Evolutionary conservation across 2,888 invertebrate species (phyloP), one percentile per base, ranked within the genome.

Genomic region (Rhynchonema sp.): DNA sequence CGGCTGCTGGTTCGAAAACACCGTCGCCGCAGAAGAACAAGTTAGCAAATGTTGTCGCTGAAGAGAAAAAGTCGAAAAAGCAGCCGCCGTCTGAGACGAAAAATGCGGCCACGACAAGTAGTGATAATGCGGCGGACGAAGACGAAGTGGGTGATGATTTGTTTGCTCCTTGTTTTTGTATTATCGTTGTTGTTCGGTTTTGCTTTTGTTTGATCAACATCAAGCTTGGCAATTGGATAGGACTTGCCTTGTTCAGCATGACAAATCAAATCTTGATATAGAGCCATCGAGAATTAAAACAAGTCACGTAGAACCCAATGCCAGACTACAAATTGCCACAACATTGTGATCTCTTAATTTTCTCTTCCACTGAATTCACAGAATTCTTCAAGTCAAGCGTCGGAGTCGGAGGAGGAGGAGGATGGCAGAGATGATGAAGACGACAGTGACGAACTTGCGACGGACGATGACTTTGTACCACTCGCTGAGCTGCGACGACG

Each of bases 371-470:
- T n/a, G n/a, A n/a, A n/a, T n/a, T n/a, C n/a, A n/a, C n/a, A n/a
- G n/a, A n/a, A n/a, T n/a, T n/a, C n/a, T n/a, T n/a, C n/a, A n/a
- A 38, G 38, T 38, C 38, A 38, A 66, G 70, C 74, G 65, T 69
- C 76, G 69, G 72, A 75, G 69, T 73, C 64, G 70, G 66, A 75
- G 3, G 77, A 78, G 53, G 77, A 77, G 22, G 79, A 79, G 63
- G 78, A 76, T 3, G 78, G 79, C 60, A 71, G 27, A 67, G 81
- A 83, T 66, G 84, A 67, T 56, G 67, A 68, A 2, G 69, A 83
- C 71, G 87, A 87, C 0, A 89, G 90, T 73, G 90, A 90, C 69
- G 91, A 91, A 74, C 90, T 90, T 74, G 88, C 88, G 20, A 53
- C 56, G 23, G 65, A 64, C 55, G 64, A 67, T 30, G 69, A 69